A percentile compares a stretch with the other conserved stretches of the same genome.
phyloP scores from a whole-genome alignment of 2,888 invertebrate species.

The Chaitophorus viminalis region DNA sequence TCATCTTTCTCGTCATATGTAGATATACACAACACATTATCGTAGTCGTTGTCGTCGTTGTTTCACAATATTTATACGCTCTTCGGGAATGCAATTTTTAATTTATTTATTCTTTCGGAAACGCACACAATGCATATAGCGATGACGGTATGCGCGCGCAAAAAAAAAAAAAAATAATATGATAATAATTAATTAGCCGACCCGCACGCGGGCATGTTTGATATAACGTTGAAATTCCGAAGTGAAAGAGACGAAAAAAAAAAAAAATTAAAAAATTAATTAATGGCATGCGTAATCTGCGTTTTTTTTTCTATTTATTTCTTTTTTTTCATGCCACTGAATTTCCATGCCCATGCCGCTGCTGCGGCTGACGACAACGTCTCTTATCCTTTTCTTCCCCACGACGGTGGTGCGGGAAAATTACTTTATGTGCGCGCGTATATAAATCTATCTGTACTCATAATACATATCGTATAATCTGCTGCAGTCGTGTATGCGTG shows the following conservation, averaged over 20 bases:
- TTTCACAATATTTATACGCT: slow-evolving; percentile 13
- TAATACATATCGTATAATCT: no score
- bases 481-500: no score
- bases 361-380: background rate
- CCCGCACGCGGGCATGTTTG: background rate
- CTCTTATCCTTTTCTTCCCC: background rate
- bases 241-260: slow-evolving; percentile 28
- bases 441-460: no score
- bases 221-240: slow-evolving; percentile 13
- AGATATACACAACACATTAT: background rate
- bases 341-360: slow-evolving; percentile 1
- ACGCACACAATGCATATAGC: background rate
- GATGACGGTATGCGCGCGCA: background rate
- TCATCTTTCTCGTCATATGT: background rate
- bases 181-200: slow-evolving; percentile 39
- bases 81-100: background rate
- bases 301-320: slow-evolving; percentile 30
- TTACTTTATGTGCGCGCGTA: background rate
- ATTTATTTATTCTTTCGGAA: background rate
- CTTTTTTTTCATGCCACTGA: slow-evolving; percentile 9
- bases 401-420: background rate
- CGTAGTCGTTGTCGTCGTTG: background rate
- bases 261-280: slow-evolving; percentile 38
- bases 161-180: background rate
- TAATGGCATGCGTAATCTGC: background rate